phyloP scores from a whole-genome alignment of 2,113 vertebrate genomes.

The Rattus rattus region DNA sequence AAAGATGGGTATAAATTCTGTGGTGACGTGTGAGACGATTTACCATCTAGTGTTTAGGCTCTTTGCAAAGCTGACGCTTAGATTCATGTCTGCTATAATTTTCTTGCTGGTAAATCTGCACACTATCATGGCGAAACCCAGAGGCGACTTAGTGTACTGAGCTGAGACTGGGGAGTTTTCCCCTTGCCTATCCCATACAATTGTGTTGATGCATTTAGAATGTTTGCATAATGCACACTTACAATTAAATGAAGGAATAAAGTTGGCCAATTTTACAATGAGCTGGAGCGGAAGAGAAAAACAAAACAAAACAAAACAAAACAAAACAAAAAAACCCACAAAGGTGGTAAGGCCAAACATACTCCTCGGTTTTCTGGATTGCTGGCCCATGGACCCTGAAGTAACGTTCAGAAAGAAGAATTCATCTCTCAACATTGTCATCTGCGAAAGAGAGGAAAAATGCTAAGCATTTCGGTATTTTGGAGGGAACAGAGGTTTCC shows the following conservation, averaged over 20 bases:
- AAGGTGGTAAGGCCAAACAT: neutral
- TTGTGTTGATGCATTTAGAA: neutral
- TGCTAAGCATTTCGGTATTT: neutral
- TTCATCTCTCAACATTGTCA: neutral
- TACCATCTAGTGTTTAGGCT: neutral
- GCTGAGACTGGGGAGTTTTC: neutral
- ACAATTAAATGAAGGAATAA: neutral
- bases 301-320: neutral
- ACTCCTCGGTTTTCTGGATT: neutral
- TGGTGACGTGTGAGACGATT: neutral
- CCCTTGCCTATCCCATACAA: neutral
- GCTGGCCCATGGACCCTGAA: neutral
- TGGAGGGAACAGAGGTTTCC: conserved; percentile 36
- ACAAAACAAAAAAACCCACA: neutral
- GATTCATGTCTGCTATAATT: neutral
- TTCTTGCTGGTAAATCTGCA: neutral
- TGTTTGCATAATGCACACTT: neutral
- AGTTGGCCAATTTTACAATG: neutral
- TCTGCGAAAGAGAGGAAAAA: neutral
- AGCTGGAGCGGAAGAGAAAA: neutral
- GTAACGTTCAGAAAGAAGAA: neutral
- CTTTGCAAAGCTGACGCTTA: neutral
- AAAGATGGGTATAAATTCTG: neutral
- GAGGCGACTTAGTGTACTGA: neutral
- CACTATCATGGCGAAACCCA: neutral